Percentiles rank a stretch among this genome's conserved stretches.
Conservation (phyloP, 2,888 invertebrate genomes). For the Melolontha melolontha region DNA sequence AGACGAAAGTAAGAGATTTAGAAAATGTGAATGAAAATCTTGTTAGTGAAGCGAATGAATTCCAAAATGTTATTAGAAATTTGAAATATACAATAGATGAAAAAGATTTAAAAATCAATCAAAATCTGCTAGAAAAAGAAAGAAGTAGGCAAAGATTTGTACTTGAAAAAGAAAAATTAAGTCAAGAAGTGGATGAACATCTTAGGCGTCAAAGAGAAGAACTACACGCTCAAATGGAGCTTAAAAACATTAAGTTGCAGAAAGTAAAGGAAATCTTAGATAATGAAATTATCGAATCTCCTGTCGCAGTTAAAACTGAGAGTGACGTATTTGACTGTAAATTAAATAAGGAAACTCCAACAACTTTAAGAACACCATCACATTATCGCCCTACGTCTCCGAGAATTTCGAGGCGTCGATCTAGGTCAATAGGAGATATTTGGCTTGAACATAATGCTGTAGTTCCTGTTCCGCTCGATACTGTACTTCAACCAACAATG, state of each 20-base stretch:
- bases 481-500: conserved; percentile 88
- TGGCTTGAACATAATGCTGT: conserved; percentile 93
- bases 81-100: conserved; percentile 67
- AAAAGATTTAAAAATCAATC: conserved; percentile 73
- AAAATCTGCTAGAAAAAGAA: conserved; percentile 75
- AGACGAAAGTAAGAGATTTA: conserved; percentile 74
- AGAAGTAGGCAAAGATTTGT: conserved; percentile 76
- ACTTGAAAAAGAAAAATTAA: conserved; percentile 80
- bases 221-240: conserved; percentile 68
- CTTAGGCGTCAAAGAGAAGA: conserved; percentile 71
- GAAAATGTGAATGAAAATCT: conserved; percentile 74
- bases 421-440: conserved; percentile 80
- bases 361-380: conserved; percentile 33
- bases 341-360: neutral
- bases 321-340: conserved; percentile 22
- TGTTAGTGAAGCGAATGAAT: conserved; percentile 73
- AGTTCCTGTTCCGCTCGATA: conserved; percentile 85
- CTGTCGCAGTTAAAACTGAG: conserved; percentile 53
- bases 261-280: conserved; percentile 72
- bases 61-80: conserved; percentile 65
- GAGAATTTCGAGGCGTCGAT: conserved; percentile 76
- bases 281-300: conserved; percentile 53
- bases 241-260: conserved; percentile 73
- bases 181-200: conserved; percentile 76
- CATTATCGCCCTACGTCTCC: conserved; percentile 17